phyloP scores from a whole-genome alignment of 2,888 invertebrate species.

The Buathra laborator region DNA sequence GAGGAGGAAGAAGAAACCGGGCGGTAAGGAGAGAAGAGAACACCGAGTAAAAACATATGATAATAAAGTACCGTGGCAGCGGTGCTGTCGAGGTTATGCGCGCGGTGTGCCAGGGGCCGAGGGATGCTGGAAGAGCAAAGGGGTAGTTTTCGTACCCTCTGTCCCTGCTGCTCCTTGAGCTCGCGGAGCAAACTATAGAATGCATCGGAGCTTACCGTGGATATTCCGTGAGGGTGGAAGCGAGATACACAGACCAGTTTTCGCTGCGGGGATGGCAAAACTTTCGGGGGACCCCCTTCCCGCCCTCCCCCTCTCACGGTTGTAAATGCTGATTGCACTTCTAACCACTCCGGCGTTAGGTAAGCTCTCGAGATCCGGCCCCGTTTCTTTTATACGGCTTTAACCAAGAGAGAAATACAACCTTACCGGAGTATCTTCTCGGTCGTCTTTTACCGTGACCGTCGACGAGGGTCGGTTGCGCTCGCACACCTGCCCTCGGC shows the following conservation, averaged over 20 bases:
- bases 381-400: slow-evolving; percentile 70
- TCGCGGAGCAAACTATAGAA: slow-evolving; percentile 28
- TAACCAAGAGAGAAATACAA: slow-evolving; percentile 25
- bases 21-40: slow-evolving; percentile 61
- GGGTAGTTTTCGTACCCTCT: slow-evolving; percentile 46
- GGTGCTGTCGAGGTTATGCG: slow-evolving; percentile 60
- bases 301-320: slow-evolving; percentile 69
- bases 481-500: slow-evolving; percentile 22
- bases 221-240: slow-evolving; percentile 7
- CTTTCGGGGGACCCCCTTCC: slow-evolving; percentile 70
- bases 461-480: background rate
- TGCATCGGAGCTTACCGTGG: slow-evolving; percentile 13
- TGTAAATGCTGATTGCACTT: slow-evolving; percentile 81
- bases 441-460: slow-evolving; percentile 27
- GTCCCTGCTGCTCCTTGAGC: slow-evolving; percentile 50
- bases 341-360: slow-evolving; percentile 73
- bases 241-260: slow-evolving; percentile 17
- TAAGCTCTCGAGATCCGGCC: slow-evolving; percentile 56
- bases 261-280: slow-evolving; percentile 74
- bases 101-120: slow-evolving; percentile 38
- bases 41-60: slow-evolving; percentile 81
- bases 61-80: slow-evolving; percentile 79
- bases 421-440: slow-evolving; percentile 15
- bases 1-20: slow-evolving; percentile 62
- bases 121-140: slow-evolving; percentile 28